These are phyloP conservation scores for Tridacna gigas DNA, from an alignment of 2,888 invertebrate species.

Conservation along the genomic window DNA sequence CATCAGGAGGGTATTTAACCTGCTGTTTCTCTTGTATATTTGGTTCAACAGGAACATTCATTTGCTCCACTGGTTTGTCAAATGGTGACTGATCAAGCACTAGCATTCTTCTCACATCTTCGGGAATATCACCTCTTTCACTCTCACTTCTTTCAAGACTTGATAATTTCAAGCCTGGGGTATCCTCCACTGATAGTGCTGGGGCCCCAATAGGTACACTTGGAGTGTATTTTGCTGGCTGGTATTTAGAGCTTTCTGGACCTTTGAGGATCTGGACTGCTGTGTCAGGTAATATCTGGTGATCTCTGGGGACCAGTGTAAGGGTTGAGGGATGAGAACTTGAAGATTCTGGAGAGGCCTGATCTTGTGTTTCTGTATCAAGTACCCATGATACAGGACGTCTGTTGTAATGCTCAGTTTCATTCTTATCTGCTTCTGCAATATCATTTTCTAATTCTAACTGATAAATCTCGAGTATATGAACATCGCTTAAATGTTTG, in stretches of 20 bases:
- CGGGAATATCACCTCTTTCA: slow-evolving; percentile 4
- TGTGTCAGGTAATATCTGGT: background rate
- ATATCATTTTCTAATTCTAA: slow-evolving; percentile 58
- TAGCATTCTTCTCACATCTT: slow-evolving; percentile 45
- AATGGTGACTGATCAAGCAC: slow-evolving; percentile 49
- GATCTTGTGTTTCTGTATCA: background rate
- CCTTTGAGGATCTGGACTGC: background rate
- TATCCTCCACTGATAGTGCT: background rate
- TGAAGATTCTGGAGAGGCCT: slow-evolving; percentile 1
- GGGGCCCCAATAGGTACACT: background rate
- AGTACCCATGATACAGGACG: slow-evolving; percentile 7
- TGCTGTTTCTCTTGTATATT: background rate
- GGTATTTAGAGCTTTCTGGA: background rate
- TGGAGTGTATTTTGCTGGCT: background rate
- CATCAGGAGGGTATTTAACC: slow-evolving; percentile 40
- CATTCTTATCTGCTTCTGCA: slow-evolving; percentile 20
- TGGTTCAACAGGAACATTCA: slow-evolving; percentile 31
- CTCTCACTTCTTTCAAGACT: slow-evolving; percentile 6
- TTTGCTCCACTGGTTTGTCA: slow-evolving; percentile 1
- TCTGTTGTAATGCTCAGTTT: slow-evolving; percentile 21
- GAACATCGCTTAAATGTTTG: slow-evolving; percentile 67
- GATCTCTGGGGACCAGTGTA: background rate
- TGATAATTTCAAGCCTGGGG: background rate
- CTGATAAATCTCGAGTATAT: slow-evolving; percentile 65
- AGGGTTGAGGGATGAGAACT: background rate